phyloP scores from a whole-genome alignment of 2,888 invertebrate genomes.

The Lagria hirta region DNA sequence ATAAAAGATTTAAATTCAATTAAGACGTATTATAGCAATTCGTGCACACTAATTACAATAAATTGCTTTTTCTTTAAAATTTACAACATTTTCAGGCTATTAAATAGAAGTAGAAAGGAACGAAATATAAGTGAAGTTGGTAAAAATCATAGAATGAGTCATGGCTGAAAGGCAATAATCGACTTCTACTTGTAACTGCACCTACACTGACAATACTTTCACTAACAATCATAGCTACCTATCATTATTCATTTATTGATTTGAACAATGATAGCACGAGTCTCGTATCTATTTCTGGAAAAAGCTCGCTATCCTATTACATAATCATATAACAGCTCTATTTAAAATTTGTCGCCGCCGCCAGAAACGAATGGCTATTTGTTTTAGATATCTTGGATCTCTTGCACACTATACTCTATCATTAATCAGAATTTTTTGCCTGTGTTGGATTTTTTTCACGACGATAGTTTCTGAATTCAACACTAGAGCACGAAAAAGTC shows the following conservation, averaged over 20 bases:
- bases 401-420: conserved; percentile 45
- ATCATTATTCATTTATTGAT: conserved; percentile 24
- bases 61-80: conserved; percentile 29
- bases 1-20: conserved; percentile 29
- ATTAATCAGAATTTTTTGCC: conserved; percentile 42
- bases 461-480: conserved; percentile 39
- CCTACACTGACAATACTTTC: conserved; percentile 29
- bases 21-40: conserved; percentile 28
- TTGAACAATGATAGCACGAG: conserved; percentile 25
- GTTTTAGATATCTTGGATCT: conserved; percentile 44
- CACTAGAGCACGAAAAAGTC: conserved; percentile 44
- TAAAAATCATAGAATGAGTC: conserved; percentile 31
- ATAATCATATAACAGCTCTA: conserved; percentile 47
- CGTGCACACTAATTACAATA: conserved; percentile 29
- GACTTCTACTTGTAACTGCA: conserved; percentile 34
- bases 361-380: conserved; percentile 50
- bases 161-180: conserved; percentile 34
- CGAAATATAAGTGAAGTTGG: conserved; percentile 27
- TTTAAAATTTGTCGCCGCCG: conserved; percentile 48
- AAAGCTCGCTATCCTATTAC: conserved; percentile 23
- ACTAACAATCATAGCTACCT: conserved; percentile 27
- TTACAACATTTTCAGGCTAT: conserved; percentile 30
- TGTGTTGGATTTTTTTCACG: conserved; percentile 17
- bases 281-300: conserved; percentile 1
- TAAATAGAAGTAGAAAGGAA: conserved; percentile 33